Percentiles rank a stretch among this genome's conserved stretches.
phyloP scores from a whole-genome alignment of 2,113 vertebrate genomes.

The Sceloporus undulatus region DNA sequence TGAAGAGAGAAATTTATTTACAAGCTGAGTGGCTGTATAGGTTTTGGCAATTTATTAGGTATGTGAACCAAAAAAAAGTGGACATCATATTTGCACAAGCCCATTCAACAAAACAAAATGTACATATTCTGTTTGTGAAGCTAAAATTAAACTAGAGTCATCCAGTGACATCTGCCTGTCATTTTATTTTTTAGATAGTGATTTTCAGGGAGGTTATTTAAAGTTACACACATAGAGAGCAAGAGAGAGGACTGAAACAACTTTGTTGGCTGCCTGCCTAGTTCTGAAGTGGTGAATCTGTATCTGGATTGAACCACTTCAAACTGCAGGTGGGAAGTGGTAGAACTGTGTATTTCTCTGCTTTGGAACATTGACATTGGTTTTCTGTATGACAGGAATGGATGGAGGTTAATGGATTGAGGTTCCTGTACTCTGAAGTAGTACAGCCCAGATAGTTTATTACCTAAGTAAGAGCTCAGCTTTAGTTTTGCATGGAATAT shows the following conservation, averaged over 20 bases:
- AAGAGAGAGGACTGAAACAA: neutral
- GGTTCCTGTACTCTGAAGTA: neutral
- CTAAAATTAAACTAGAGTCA: neutral
- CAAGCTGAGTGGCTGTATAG: neutral
- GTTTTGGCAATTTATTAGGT: neutral
- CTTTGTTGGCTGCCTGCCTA: neutral
- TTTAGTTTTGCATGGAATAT: neutral
- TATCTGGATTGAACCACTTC: neutral
- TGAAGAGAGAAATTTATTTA: neutral
- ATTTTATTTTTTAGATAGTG: neutral
- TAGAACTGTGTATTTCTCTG: neutral
- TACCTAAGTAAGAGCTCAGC: neutral
- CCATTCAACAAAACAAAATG: neutral
- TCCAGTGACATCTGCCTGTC: neutral
- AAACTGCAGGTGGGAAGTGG: neutral
- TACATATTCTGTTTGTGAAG: neutral
- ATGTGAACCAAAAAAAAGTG: neutral
- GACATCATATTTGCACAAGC: neutral
- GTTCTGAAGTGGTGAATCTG: neutral
- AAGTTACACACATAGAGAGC: neutral
- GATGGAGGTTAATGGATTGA: neutral
- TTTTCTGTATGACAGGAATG: neutral
- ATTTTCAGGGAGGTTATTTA: neutral
- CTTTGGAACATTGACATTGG: neutral
- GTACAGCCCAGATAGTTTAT: neutral